phyloP scores from a whole-genome alignment of 2,797 vertebrate genomes.

The Chelmon rostratus region DNA sequence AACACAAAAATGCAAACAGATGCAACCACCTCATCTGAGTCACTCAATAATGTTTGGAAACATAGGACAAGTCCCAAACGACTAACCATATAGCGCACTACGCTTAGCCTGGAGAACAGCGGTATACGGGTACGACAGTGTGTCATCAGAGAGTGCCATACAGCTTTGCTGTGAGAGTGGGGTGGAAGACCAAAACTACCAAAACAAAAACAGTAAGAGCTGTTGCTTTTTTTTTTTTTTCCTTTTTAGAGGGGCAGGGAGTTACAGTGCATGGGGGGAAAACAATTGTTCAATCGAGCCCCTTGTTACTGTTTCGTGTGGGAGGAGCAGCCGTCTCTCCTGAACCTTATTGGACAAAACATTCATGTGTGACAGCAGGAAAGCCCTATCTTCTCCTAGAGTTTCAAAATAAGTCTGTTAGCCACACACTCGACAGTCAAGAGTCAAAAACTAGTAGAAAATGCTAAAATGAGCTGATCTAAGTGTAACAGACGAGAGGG shows the following conservation, averaged over 20 bases:
- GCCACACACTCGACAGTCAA: slow-evolving; percentile 72
- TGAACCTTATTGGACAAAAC: slow-evolving; percentile 70
- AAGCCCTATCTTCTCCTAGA: slow-evolving; percentile 70
- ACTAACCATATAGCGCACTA: slow-evolving; percentile 68
- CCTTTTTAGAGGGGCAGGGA: slow-evolving; percentile 53
- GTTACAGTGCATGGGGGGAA: slow-evolving; percentile 74
- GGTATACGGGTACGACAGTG: slow-evolving; percentile 52
- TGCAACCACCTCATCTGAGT: slow-evolving; percentile 53
- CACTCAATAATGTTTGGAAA: slow-evolving; percentile 62
- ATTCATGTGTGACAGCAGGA: slow-evolving; percentile 76
- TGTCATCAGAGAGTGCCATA: slow-evolving; percentile 72
- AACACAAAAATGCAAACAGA: slow-evolving; percentile 60
- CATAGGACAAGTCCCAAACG: slow-evolving; percentile 64
- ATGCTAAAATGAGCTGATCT: slow-evolving; percentile 52
- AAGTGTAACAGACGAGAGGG: slow-evolving; percentile 71
- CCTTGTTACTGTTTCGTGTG: slow-evolving; percentile 58
- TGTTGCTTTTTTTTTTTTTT: slow-evolving; percentile 34
- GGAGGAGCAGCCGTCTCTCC: slow-evolving; percentile 57
- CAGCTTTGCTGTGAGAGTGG: slow-evolving; percentile 79
- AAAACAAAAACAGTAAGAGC: slow-evolving; percentile 70
- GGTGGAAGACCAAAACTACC: slow-evolving; percentile 81
- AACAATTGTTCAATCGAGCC: slow-evolving; percentile 59
- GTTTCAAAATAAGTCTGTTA: slow-evolving; percentile 64
- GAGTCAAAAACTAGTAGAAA: slow-evolving; percentile 67
- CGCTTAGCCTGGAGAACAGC: slow-evolving; percentile 58